These are phyloP conservation scores for Orbicella faveolata DNA, from an alignment of 64 coral and sea anemone species.

Conservation along the genomic window DNA sequence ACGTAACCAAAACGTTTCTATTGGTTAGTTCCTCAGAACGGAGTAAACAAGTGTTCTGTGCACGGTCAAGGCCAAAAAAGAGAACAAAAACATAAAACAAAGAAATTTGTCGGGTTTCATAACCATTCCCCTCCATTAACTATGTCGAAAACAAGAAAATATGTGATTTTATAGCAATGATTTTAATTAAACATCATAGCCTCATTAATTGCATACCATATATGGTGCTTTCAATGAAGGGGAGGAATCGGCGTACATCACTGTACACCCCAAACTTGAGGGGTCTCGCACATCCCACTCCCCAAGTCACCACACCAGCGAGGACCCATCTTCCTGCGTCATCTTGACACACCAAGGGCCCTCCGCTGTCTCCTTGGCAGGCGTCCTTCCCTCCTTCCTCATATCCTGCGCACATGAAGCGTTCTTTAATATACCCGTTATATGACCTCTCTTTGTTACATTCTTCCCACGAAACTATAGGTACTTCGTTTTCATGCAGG, in stretches of 20 bases:
- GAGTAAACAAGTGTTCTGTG: no score
- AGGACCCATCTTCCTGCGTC: conserved; percentile 57
- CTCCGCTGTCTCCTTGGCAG: conserved; percentile 63
- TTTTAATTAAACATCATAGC: conserved; percentile 7
- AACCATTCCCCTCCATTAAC: no score
- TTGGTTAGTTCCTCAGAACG: no score
- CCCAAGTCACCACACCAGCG: conserved; percentile 62
- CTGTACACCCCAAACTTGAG: conserved; percentile 84
- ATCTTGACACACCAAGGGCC: conserved; percentile 59
- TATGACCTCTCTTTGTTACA: conserved; percentile 73
- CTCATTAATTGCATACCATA: conserved; percentile 42
- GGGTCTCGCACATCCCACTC: conserved; percentile 68
- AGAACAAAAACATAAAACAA: no score
- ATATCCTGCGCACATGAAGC: conserved; percentile 72
- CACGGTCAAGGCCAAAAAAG: no score
- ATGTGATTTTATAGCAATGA: conserved; percentile 4
- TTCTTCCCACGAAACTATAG: conserved; percentile 50
- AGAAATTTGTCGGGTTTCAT: background rate
- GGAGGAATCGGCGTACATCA: conserved; percentile 68
- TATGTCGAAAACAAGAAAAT: no score
- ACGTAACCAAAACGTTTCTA: no score
- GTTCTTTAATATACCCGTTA: conserved; percentile 53
- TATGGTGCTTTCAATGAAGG: conserved; percentile 76
- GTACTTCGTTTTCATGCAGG: conserved; percentile 58
- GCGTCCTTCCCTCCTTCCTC: conserved; percentile 47